phyloP scores from a whole-genome alignment of 2,888 invertebrate genomes.

The Trachelus troglodyta region DNA sequence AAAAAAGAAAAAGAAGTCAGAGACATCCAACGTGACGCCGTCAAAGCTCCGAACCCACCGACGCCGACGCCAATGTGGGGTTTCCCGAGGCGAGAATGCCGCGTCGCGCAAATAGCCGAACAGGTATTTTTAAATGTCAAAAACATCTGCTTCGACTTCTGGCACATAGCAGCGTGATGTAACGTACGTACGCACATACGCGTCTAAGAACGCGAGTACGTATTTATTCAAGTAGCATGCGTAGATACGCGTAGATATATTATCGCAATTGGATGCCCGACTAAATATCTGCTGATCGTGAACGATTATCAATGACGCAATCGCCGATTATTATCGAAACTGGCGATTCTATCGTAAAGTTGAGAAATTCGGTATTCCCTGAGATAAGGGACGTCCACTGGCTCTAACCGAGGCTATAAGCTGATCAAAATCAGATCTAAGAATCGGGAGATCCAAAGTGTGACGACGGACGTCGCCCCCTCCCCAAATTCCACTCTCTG shows the following conservation, averaged over 20 bases:
- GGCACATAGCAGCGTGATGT: constrained; percentile 44
- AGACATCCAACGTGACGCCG: neutral
- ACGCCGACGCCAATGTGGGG: constrained; percentile 37
- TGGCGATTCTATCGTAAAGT: neutral
- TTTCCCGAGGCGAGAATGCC: constrained; percentile 48
- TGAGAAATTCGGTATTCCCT: neutral
- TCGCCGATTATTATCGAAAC: neutral
- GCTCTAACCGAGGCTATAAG: neutral
- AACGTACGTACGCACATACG: constrained; percentile 28
- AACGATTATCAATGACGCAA: neutral
- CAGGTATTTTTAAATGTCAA: constrained; percentile 56
- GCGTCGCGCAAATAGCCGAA: constrained; percentile 49
- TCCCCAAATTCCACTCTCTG: neutral
- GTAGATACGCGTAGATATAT: neutral
- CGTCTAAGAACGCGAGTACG: neutral
- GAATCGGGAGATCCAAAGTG: neutral
- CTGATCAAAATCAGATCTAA: neutral
- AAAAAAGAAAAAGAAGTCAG: neutral
- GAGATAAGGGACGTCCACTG: neutral
- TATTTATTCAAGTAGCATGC: neutral
- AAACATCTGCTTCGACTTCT: constrained; percentile 45
- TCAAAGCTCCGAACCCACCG: constrained; percentile 12
- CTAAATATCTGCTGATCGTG: neutral
- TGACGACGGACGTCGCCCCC: too few relatives aligned
- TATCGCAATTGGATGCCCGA: neutral